Evolutionary conservation across 2,113 vertebrate genomes (phyloP), one percentile per base, ranked within the genome.

Genomic region (Glareola pratincola): DNA sequence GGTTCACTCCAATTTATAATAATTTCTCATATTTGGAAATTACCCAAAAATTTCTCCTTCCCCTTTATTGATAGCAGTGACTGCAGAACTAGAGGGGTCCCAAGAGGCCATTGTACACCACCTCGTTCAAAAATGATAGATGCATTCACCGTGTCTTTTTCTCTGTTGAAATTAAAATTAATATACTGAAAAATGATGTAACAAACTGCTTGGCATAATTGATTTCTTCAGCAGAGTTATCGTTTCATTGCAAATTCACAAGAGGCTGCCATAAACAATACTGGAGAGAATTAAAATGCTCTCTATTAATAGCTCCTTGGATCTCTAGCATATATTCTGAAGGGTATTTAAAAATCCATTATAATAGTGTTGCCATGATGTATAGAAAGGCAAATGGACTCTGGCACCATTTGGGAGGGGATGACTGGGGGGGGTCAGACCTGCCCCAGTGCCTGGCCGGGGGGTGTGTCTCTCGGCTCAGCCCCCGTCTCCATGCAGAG

Each of bases 391-490:
- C 19, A 60, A 51, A 29, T 5, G 3, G 63, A 19, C 8, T 12
- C 56, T 60, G 89, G 50, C 54, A 48, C 60, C 15, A 0, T 4
- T 20, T 17, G 45, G 80, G 63, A 12, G 10, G 64, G 14, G 6
- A 2, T 4, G 24, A 5, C 30, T 2, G 18, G 18, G 34, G 34
- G n/a, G 53, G 14, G 9, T 30, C 73, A 56, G 50, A 3, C 17
- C 78, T 71, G 41, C 18, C 41, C 54, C 57, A 14, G 30, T 8
- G 39, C 14, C 39, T 0, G 1, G 6, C 0, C 0, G 1, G 6
- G 45, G 22, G 56, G 36, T 23, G 17, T 9, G 27, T 3, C 12
- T 6, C 54, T 8, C 2, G 2, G 27, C 3, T 24, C 32, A 64
- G 67, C 16, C 36, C 10, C 36, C 8, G 11, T 24, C 24, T 50